Conservation (phyloP, 1,140 invertebrate genomes). For the Orchesella cincta region DNA sequence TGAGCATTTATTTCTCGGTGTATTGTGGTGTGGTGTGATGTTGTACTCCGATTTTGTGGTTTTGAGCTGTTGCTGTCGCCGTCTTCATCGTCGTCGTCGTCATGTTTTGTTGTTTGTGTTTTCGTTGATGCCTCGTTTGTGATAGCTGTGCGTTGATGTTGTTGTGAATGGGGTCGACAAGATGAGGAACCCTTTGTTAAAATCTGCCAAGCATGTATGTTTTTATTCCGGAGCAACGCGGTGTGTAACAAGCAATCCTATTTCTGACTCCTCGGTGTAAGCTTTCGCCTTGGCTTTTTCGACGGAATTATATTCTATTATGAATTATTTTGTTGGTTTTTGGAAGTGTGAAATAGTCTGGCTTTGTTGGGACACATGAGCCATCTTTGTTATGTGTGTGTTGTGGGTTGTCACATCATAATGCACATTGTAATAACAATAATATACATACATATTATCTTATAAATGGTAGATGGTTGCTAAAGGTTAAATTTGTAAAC, state of each 20-base stretch:
- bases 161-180: conserved; percentile 10
- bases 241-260: not conserved
- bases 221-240: not conserved
- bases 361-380: not conserved
- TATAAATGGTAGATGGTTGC: too few relatives aligned
- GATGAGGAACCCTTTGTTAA: not conserved
- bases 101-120: conserved; percentile 24
- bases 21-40: not conserved
- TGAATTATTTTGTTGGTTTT: not conserved
- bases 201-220: not conserved
- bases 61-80: not conserved
- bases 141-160: not conserved
- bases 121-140: not conserved
- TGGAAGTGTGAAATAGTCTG: not conserved
- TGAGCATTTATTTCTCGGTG: conserved; percentile 5
- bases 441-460: too few relatives aligned
- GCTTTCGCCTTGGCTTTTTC: too few relatives aligned
- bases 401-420: too few relatives aligned
- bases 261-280: too few relatives aligned
- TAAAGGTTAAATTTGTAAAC: too few relatives aligned
- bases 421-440: too few relatives aligned
- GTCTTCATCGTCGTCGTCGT: conserved; percentile 21
- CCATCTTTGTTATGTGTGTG: not conserved
- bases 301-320: not conserved
- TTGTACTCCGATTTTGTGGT: not conserved